A percentile compares a stretch with the other conserved stretches of the same genome.
These are phyloP conservation scores for Himalopsyche kuldschensis DNA, from an alignment of 2,888 invertebrate species.

Conservation along the genomic window DNA sequence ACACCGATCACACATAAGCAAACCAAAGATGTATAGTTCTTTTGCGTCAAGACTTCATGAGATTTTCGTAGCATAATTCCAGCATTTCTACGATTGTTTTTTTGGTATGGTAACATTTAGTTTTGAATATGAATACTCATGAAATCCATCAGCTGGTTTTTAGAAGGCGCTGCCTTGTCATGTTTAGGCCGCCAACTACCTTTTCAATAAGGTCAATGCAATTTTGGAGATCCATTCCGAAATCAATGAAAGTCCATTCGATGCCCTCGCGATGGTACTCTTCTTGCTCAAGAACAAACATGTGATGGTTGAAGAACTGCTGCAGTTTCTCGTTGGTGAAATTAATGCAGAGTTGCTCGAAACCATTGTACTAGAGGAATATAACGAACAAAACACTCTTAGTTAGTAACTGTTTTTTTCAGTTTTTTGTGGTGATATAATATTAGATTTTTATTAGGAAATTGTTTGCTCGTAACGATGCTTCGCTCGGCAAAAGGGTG, in stretches of 20 bases:
- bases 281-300: constrained; percentile 93
- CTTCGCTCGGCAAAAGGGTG: constrained; percentile 22
- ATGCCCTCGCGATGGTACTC: constrained; percentile 90
- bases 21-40: not conserved
- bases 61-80: not conserved
- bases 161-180: constrained; percentile 41
- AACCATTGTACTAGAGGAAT: constrained; percentile 77
- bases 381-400: constrained; percentile 27
- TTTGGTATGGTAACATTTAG: not conserved
- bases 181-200: constrained; percentile 64
- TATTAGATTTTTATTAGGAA: constrained; percentile 14
- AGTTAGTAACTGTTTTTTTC: constrained; percentile 30
- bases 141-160: constrained; percentile 8
- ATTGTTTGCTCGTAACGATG: constrained; percentile 20
- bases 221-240: constrained; percentile 87
- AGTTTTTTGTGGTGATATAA: not conserved
- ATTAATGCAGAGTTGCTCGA: constrained; percentile 93
- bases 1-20: constrained; percentile 14
- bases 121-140: not conserved
- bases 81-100: not conserved
- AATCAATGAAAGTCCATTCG: constrained; percentile 91
- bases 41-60: constrained; percentile 17
- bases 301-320: constrained; percentile 94
- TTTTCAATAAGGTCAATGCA: constrained; percentile 81
- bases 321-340: constrained; percentile 93